Evolutionary conservation across 2,888 invertebrate genomes (phyloP), one percentile per base, ranked within the genome.

Genomic region (Stenolophus ochropezus): DNA sequence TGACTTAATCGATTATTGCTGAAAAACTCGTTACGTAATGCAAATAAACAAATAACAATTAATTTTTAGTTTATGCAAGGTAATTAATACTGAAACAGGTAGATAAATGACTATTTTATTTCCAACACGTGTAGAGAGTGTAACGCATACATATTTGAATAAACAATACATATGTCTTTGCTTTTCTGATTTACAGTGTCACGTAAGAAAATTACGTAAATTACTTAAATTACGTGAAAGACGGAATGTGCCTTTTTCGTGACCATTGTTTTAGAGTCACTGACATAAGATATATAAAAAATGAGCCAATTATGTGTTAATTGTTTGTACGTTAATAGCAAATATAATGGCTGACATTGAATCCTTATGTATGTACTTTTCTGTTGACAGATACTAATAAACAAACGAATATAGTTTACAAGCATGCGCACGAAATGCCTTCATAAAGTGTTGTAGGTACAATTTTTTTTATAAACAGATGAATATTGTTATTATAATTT

Each of bases 261-360:
- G 21, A 18, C 23, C 47, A 79, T 23, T 20, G 80, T 80, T 80
- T 71, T 58, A 27, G 47, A 56, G 47, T 33, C 56, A 56, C 79
- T 79, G 80, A 27, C 27, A 16, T 27, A 27, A 25, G 71, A 33
- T 42, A 80, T 73, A 47, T 21, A 80, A 80, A 79, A 73, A 73
- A 73, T 73, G 47, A 58, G 80, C 73, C 73, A 80, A 79, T 79
- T 79, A 78, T 47, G 42, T 71, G 53, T 58, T 80, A 80, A 80
- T 80, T 80, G 80, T 58, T 42, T 80, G 80, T 80, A 73, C 80
- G 21, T 73, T 69, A 53, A 73, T 53, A 80, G 56, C 73, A 80
- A 80, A 80, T 23, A 16, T 80, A 73, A 80, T 73, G 58, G 80
- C 21, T 73, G 80, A 73, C 80, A 80, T 80, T 80, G 80, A 80